Base-by-base conservation (phyloP, 2,888 invertebrate genomes). In the Archips xylosteana region DNA sequence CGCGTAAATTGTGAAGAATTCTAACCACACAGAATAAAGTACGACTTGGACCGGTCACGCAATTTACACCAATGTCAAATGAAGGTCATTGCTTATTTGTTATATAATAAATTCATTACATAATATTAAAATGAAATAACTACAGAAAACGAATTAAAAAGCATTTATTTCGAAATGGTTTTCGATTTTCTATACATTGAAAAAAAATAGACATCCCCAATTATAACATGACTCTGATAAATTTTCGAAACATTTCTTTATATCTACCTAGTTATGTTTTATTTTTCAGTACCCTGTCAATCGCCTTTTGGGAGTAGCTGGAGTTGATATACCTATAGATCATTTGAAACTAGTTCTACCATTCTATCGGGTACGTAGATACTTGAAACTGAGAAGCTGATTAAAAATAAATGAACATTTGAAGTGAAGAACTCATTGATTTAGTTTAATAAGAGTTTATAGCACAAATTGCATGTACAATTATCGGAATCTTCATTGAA, bases 261-360 rank as follows among this genome's bases (percentile, higher is more conserved):
- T 13, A n/a, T n/a, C n/a, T n/a, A n/a, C n/a, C n/a, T n/a, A n/a
- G 12, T n/a, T 47, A 9, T 47, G 3, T 10, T 47, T n/a, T 45
- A 12, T 15, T 36, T 79, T 78, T 39, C 87, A 93, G 92, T 93
- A 93, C 72, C 93, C 93, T 3, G 92, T 92, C 0, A 92, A 94
- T 63, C 83, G 93, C 13, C 83, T 94, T 3, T 79, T 94, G 54
- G 94, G 94, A 9, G 94, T 94, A 0, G 94, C 92, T 1, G 94
- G 94, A 0, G 88, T 94, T 6, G 94, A 94, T 71, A 93, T 94
- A 62, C 94, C 94, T 2, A 82, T 93, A 71, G 92, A 93, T 71
- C 92, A 94, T 76, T 77, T 94, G 76, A 93, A 92, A 79, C 76
- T 92, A 47, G 77, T 89, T 60, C 81, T 94, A 15, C 94, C 94